Evolutionary conservation across 2,888 invertebrate genomes (phyloP).

Genomic region (Kuschelorhynchus macadamiae): DNA sequence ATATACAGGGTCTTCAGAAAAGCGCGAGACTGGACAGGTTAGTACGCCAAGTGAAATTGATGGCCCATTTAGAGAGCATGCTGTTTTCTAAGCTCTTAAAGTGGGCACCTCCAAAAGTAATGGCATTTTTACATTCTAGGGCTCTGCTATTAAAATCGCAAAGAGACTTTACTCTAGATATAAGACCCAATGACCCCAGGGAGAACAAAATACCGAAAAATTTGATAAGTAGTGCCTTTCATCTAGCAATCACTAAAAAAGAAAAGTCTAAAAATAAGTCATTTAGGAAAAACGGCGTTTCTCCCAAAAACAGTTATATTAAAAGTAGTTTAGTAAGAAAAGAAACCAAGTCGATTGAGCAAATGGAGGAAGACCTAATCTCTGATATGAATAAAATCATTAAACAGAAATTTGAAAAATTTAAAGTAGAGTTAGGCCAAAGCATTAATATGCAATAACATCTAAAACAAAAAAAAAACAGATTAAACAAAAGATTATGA

Average conservation of each 20-base stretch:
- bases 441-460: no score
- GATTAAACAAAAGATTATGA: no score
- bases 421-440: no score
- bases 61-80: slow-evolving; percentile 86
- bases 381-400: slow-evolving; percentile 57
- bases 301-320: slow-evolving; percentile 11
- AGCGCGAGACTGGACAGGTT: slow-evolving; percentile 85
- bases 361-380: slow-evolving; percentile 59
- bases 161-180: slow-evolving; percentile 80
- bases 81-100: slow-evolving; percentile 83
- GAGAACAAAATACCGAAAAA: slow-evolving; percentile 85
- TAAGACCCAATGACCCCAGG: slow-evolving; percentile 86
- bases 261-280: slow-evolving; percentile 73
- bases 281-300: slow-evolving; percentile 52
- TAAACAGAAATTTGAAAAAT: slow-evolving; percentile 57
- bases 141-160: slow-evolving; percentile 84
- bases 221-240: slow-evolving; percentile 80
- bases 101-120: slow-evolving; percentile 74
- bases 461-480: no score
- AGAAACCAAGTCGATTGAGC: slow-evolving; percentile 44
- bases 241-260: slow-evolving; percentile 80
- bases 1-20: slow-evolving; percentile 85
- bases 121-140: slow-evolving; percentile 78
- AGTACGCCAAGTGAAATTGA: slow-evolving; percentile 85
- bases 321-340: slow-evolving; percentile 20